Conservation (phyloP, 1,140 invertebrate genomes). For the Drosophila mojavensis region DNA sequence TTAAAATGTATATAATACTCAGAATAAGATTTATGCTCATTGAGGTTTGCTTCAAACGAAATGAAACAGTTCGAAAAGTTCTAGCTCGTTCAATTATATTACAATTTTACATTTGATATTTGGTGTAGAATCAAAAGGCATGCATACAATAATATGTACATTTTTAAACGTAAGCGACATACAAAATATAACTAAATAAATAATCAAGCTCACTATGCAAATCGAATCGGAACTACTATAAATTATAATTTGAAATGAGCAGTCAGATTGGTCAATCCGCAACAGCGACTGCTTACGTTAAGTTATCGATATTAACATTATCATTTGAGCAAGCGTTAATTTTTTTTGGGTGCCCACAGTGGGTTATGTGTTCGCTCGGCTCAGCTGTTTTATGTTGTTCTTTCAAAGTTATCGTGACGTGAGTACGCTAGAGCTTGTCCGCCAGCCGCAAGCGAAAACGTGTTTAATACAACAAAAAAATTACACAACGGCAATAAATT, state of each 20-base stretch:
- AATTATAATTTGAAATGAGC: not conserved
- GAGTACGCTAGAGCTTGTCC: constrained; percentile 22
- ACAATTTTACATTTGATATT: constrained; percentile 24
- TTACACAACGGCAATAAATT: constrained; percentile 7
- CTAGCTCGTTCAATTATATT: constrained; percentile 56
- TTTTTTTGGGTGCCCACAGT: constrained; percentile 11
- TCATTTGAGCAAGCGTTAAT: not conserved
- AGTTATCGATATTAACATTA: constrained; percentile 10
- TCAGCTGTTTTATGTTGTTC: constrained; percentile 69
- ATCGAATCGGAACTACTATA: too few relatives aligned
- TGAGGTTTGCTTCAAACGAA: constrained; percentile 71
- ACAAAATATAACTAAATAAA: constrained; percentile 50
- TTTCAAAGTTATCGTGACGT: constrained; percentile 46
- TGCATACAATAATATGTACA: constrained; percentile 45
- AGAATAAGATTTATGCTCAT: constrained; percentile 74
- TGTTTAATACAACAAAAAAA: constrained; percentile 47
- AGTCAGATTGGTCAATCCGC: not conserved
- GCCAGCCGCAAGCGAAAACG: constrained; percentile 53
- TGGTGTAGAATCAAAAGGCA: constrained; percentile 45
- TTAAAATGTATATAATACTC: constrained; percentile 63
- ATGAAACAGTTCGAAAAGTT: constrained; percentile 45
- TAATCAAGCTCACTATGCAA: constrained; percentile 36
- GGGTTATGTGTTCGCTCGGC: not conserved
- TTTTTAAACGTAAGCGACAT: constrained; percentile 47
- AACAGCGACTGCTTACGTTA: not conserved